Conservation (phyloP, 2,888 invertebrate genomes). For the Drosophila neotestacea region DNA sequence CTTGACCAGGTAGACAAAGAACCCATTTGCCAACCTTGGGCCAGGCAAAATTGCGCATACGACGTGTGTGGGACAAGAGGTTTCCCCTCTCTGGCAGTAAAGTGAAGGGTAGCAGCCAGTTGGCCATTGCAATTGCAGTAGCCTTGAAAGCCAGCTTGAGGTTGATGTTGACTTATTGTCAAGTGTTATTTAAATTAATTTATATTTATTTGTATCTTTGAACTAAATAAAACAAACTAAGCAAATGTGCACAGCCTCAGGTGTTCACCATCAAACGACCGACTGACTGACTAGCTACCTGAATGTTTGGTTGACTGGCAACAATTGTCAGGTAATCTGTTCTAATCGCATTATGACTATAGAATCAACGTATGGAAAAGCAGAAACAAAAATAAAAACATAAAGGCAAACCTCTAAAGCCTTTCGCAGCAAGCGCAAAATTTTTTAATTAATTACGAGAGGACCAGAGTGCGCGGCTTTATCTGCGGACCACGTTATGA, state of each 20-base stretch:
- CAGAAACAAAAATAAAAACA: constrained; percentile 11
- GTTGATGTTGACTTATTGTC: constrained; percentile 69
- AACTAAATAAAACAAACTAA: constrained; percentile 76
- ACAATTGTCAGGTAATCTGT: constrained; percentile 79
- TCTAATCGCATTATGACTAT: constrained; percentile 80
- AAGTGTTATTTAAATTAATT: constrained; percentile 77
- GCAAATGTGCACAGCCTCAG: constrained; percentile 71
- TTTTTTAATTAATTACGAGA: constrained; percentile 62
- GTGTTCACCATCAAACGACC: constrained; percentile 50
- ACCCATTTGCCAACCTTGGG: constrained; percentile 71
- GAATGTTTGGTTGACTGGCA: constrained; percentile 40
- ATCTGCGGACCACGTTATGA: constrained; percentile 49
- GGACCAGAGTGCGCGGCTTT: constrained; percentile 3
- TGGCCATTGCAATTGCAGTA: constrained; percentile 68
- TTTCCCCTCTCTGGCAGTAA: constrained; percentile 37
- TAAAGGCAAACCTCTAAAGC: constrained; percentile 23
- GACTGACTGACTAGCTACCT: constrained; percentile 13
- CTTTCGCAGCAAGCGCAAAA: constrained; percentile 47
- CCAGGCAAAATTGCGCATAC: constrained; percentile 41
- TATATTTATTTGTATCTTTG: constrained; percentile 64
- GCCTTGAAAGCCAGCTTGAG: constrained; percentile 66
- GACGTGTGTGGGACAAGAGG: constrained; percentile 55
- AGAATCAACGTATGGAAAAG: constrained; percentile 22
- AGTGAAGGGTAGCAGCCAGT: constrained; percentile 71
- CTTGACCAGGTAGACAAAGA: constrained; percentile 66